Base-by-base conservation (phyloP, 2,113 vertebrate species). In the Corythoichthys haematopterus region DNA sequence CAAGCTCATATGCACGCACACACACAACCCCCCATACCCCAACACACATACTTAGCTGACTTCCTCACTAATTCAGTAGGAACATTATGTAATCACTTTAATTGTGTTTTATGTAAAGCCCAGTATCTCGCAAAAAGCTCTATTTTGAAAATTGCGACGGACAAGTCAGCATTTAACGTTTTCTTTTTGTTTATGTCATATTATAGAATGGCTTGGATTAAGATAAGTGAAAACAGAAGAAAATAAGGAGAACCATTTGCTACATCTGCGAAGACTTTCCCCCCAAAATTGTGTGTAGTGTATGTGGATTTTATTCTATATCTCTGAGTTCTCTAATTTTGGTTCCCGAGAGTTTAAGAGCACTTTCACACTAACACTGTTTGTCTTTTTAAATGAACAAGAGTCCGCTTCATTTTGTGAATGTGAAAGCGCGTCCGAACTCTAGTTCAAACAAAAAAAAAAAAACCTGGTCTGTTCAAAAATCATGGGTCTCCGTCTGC, bases 71-170 rank as follows among this genome's bases (percentile, higher is more conserved):
- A 35, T 62, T 62, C n/a, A 46, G n/a, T 13, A 4, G 60, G n/a
- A 45, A 62, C 4, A 45, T 62, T 46, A 62, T 46, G 11, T 62
- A 62, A 62, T 45, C 10, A n/a, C 43, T 46, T 62, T 62, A 28
- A 62, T 62, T 62, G 20, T 28, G n/a, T 14, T 46, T 33, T 45
- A 62, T 12, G 33, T 46, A 62, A 38, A 60, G 13, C 16, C 2
- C 59, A 61, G 14, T 60, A 60, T 28, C 52, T 60, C 60, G 20
- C 3, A 45, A 62, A 45, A 61, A 43, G 9, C 9, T 61, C 16
- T 61, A 12, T 57, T 57, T 57, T 14, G 33, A 57, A 36, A 57
- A 57, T 36, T 36, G 55, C 5, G 13, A 2, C 2, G 13, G 12
- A 7, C 33, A 28, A 12, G 28, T 55, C 11, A 36, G 12, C 53